phyloP scores from a whole-genome alignment of 2,113 vertebrate genomes.

The Hippocampus zosterae region DNA sequence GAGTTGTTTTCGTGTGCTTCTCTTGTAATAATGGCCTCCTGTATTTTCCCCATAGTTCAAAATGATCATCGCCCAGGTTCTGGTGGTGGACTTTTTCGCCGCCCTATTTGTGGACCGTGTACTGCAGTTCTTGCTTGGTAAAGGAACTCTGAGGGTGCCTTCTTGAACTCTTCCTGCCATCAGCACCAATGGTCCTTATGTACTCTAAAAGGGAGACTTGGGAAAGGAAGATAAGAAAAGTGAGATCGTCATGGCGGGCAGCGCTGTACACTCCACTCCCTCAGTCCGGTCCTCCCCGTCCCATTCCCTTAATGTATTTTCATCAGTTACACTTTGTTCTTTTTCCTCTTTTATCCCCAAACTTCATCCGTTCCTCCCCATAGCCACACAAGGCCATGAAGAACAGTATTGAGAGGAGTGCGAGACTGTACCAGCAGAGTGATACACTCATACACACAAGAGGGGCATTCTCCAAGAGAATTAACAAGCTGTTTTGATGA shows the following conservation, averaged over 20 bases:
- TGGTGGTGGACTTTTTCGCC: slow-evolving; percentile 84
- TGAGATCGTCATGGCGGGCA: slow-evolving; percentile 54
- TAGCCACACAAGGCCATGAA: slow-evolving; percentile 67
- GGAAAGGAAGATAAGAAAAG: slow-evolving; percentile 32
- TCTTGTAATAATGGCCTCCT: neutral
- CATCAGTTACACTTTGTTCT: slow-evolving; percentile 31
- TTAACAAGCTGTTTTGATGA: slow-evolving; percentile 68
- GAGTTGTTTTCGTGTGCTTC: neutral
- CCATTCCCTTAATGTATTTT: slow-evolving; percentile 32
- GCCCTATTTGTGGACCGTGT: slow-evolving; percentile 83
- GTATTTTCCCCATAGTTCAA: slow-evolving; percentile 78
- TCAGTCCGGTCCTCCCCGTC: slow-evolving; percentile 27
- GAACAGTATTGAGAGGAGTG: slow-evolving; percentile 76
- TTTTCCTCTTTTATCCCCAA: slow-evolving; percentile 26
- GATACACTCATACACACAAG: slow-evolving; percentile 52
- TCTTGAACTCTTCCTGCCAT: slow-evolving; percentile 77
- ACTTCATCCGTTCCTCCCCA: slow-evolving; percentile 20
- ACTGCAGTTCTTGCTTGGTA: slow-evolving; percentile 88
- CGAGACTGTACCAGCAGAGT: slow-evolving; percentile 54
- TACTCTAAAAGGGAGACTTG: slow-evolving; percentile 60
- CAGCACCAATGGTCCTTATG: slow-evolving; percentile 60
- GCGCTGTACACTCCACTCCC: slow-evolving; percentile 56
- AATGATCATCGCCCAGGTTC: slow-evolving; percentile 83
- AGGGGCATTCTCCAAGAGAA: slow-evolving; percentile 71
- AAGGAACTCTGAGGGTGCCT: slow-evolving; percentile 87